Base-by-base conservation (phyloP, 2,113 vertebrate genomes). In the Trinectes maculatus region DNA sequence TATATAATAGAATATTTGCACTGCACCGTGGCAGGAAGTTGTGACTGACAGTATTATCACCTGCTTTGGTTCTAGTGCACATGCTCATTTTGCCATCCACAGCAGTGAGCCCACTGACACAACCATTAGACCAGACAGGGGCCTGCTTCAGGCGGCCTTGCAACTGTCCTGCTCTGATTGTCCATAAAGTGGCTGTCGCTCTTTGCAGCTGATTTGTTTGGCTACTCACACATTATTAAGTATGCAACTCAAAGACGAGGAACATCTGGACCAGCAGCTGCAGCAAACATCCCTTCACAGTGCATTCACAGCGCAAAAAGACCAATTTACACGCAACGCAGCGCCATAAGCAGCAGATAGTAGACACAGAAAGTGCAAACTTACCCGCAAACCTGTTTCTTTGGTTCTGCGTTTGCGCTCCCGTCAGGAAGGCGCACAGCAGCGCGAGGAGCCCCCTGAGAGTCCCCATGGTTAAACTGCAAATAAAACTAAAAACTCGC, bases 391-490 rank as follows among this genome's bases (percentile, higher is more conserved):
- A 83, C 31, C 1, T 81, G 43, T 22, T 3, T 57, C 3, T 56
- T 53, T 36, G n/a, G 42, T 4, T 10, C 54, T 61, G 66, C 37
- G 49, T 13, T 63, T 82, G 83, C 59, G 72, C 80, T 49, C 67
- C 80, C 10, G 82, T 54, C 72, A 76, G 52, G 19, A 87, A 57
- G 51, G 85, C 72, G 83, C 86, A 85, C 70, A 91, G 66, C 56
- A 92, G 74, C 57, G 74, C 82, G 8, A 90, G 57, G 84, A 91
- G 85, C 83, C 47, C 21, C 71, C 77, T 49, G 8, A 70, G 58
- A 58, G 85, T 68, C 79, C 68, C 89, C 91, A 92, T 92, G 58
- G 48, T 71, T 33, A 7, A 61, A 70, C 54, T 34, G 53, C 29
- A n/a, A 60, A 34, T 42, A 79, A 64, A 33, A 12, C 15, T 4